Base-by-base conservation (phyloP, 2,113 vertebrate genomes). In the Siniperca knerii region DNA sequence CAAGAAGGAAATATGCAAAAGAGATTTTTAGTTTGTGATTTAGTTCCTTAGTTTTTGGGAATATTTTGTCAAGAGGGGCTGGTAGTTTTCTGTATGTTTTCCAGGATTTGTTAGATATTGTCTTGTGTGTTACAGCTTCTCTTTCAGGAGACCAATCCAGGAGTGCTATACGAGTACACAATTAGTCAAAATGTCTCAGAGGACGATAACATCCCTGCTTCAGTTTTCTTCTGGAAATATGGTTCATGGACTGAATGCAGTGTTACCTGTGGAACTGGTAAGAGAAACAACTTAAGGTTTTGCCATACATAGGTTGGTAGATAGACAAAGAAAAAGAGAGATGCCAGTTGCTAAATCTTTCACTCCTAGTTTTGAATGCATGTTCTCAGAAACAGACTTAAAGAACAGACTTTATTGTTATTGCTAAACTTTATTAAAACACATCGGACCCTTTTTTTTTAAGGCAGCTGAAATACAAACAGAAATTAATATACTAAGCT, bases 141-240 rank as follows among this genome's bases (percentile, higher is more conserved):
- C 44, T 99, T 99, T 65, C 98, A 99, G 92, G 98, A 98, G 89
- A 95, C 92, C 52, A 99, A 99, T 89, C 98, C 98, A 0, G 97
- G 98, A 0, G 96, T 99, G 40, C 93, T 95, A 29, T 99, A 97
- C n/a, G 96, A 99, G 85, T 99, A 98, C 95, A 98, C 97, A 62
- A 92, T 99, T 90, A 97, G 93, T 61, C 95, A 89, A 83, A 96
- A 96, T 0, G 44, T 88, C 0, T 82, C 90, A 0, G 69, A 89
- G 0, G 91, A 93, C 10, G 90, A 94, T 1, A 69, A 90, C 40
- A 52, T 86, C 0, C 75, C 73, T 5, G 81, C 74, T 0, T 83
- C 96, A 0, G 92, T 95, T 75, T 99, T 98, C 95, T 96, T 95
- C 69, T 99, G 98, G 98, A 95, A 94, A 67, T 96, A 96, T 0